phyloP scores from a whole-genome alignment of 2,888 invertebrate species.

The Liopterus haemorrhoidalis region DNA sequence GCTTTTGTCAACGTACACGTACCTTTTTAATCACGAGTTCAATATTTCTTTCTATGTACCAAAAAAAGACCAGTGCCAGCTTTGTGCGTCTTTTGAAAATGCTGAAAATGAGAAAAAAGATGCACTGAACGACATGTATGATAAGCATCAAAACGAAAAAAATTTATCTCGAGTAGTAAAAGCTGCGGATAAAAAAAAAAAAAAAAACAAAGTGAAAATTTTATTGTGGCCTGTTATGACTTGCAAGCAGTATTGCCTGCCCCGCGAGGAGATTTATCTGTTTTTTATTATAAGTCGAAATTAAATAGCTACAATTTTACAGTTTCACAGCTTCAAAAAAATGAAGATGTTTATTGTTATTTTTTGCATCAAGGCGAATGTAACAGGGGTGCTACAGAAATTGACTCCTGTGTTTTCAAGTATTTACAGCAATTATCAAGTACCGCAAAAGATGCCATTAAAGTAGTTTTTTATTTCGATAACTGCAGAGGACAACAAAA shows the following conservation, averaged over 20 bases:
- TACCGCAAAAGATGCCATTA: no score
- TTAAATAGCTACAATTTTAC: conserved; percentile 31
- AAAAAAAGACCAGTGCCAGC: conserved; percentile 28
- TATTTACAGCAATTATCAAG: no score
- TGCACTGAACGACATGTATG: conserved; percentile 23
- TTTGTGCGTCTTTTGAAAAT: conserved; percentile 22
- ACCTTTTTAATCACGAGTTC: conserved; percentile 28
- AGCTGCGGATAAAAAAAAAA: conserved; percentile 25
- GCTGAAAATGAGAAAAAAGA: conserved; percentile 20
- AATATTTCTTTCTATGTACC: conserved; percentile 28
- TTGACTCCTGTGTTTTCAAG: conserved; percentile 29
- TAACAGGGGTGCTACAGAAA: conserved; percentile 30
- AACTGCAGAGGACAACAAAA: no score
- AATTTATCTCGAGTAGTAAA: conserved; percentile 27
- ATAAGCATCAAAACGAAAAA: conserved; percentile 29
- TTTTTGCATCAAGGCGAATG: conserved; percentile 32
- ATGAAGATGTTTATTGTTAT: conserved; percentile 26
- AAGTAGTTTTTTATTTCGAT: no score
- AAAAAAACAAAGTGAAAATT: conserved; percentile 14
- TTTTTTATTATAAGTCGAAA: conserved; percentile 33
- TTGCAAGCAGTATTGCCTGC: conserved; percentile 31
- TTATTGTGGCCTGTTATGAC: conserved; percentile 30
- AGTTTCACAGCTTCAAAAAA: conserved; percentile 22
- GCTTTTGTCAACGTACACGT: conserved; percentile 20
- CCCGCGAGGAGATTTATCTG: conserved; percentile 31